These are phyloP conservation scores for Bucorvus abyssinicus DNA, from an alignment of 2,797 vertebrate species.

Conservation along the genomic window DNA sequence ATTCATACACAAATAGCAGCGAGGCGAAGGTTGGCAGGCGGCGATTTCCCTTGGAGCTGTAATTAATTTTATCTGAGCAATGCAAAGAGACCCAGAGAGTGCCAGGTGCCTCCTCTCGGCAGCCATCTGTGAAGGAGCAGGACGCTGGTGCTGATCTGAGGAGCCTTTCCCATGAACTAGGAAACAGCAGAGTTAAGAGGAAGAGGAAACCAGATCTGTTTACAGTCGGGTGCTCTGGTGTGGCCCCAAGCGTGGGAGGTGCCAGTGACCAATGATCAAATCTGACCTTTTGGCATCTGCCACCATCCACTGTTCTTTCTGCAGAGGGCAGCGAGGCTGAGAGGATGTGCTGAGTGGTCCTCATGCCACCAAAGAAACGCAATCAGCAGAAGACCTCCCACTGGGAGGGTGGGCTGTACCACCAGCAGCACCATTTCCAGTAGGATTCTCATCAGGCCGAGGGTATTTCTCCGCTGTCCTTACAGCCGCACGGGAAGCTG, in stretches of 20 bases:
- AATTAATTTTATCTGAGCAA: neutral
- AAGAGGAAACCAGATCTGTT: neutral
- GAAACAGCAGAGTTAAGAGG: neutral
- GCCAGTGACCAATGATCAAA: neutral
- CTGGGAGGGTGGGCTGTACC: neutral
- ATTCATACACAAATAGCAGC: neutral
- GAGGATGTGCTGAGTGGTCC: neutral
- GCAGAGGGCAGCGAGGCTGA: neutral
- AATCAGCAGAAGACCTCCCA: neutral
- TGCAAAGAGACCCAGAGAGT: neutral
- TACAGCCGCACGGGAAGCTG: neutral
- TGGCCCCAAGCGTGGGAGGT: neutral
- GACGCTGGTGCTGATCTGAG: neutral
- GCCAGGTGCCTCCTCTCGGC: neutral
- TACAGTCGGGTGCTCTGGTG: rapidly evolving
- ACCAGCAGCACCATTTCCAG: neutral
- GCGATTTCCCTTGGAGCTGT: neutral
- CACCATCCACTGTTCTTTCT: neutral
- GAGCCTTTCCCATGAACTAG: neutral
- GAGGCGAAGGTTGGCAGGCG: neutral
- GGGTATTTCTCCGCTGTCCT: neutral
- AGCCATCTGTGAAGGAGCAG: neutral
- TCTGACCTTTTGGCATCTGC: neutral
- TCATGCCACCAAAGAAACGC: neutral
- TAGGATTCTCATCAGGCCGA: neutral